Base-by-base conservation (phyloP, 2,797 vertebrate genomes). In the Alectoris magna region DNA sequence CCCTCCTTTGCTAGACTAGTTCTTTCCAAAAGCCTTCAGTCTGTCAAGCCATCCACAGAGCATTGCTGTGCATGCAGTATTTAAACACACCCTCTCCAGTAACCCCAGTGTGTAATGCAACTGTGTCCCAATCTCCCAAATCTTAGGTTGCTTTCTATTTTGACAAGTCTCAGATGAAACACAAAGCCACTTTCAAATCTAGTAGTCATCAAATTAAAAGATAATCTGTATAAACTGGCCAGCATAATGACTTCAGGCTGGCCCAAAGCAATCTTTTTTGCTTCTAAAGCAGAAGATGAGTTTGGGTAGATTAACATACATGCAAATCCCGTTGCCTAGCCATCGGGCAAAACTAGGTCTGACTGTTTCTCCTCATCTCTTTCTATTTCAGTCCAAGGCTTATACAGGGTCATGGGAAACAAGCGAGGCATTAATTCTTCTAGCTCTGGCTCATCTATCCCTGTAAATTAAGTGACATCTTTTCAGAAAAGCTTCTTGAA, bases 11-110 rank as follows among this genome's bases (percentile, higher is more conserved):
- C 72, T 79, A 86, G 39, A 78, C 53, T 71, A 64, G 71, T 24
- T 90, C 69, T 93, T 84, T 75, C 81, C 79, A 87, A 81, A 90
- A 87, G 73, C 89, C 66, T 75, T 51, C 88, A 66, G 74, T 80
- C 77, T 88, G 77, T 56, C 88, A 72, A 76, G 72, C 75, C 90
- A 66, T 91, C 62, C 87, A 69, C 90, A 87, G 51, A 88, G n/a
- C 59, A 73, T 46, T 76, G 58, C 75, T 22, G 43, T 64, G 64
- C 73, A 15, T 34, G 38, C 60, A 73, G 27, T 51, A 63, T 78
- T 91, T 86, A 88, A 81, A 73, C 56, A 85, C 70, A 81, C 84
- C 70, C 80, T 76, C 82, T 87, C 76, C 76, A 39, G 59, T 70
- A 94, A 89, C 76, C 55, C 60, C 36, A n/a, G 14, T 2, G 1